Conservation (phyloP, 2,113 vertebrate genomes). For the Esox niger region DNA sequence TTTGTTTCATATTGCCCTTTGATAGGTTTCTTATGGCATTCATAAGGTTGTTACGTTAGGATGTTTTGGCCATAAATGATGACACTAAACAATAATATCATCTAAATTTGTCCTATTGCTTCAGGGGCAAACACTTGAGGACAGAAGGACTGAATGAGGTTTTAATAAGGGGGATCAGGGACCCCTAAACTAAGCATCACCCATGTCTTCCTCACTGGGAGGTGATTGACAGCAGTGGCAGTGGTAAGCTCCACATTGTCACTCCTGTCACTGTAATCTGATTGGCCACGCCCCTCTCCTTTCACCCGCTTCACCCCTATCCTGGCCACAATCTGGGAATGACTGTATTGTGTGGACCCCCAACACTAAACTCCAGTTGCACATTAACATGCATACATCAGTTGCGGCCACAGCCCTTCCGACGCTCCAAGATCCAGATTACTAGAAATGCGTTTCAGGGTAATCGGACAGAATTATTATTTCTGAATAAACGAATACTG, state of each 20-base stretch:
- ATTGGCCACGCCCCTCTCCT: conserved; percentile 5
- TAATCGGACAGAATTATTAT: conserved; percentile 39
- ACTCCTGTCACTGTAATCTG: conserved; percentile 13
- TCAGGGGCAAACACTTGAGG: neutral
- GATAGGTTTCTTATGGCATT: neutral
- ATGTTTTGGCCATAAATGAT: neutral
- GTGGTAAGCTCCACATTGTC: neutral
- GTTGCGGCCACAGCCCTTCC: neutral
- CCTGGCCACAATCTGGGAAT: conserved; percentile 8
- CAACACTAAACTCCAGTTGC: neutral
- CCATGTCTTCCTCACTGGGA: neutral
- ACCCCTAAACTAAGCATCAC: neutral
- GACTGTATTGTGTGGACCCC: conserved; percentile 17
- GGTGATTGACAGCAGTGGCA: neutral
- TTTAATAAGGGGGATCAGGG: neutral
- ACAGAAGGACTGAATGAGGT: neutral
- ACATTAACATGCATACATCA: neutral
- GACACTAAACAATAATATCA: too few relatives aligned
- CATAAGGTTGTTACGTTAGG: neutral
- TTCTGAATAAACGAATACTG: conserved; percentile 13
- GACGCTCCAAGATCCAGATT: neutral
- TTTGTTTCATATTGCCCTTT: neutral
- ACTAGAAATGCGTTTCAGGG: neutral
- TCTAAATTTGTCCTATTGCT: neutral
- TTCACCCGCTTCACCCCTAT: neutral